These are phyloP conservation scores for Lycaena phlaeas DNA, from an alignment of 2,888 invertebrate genomes.

Conservation along the genomic window DNA sequence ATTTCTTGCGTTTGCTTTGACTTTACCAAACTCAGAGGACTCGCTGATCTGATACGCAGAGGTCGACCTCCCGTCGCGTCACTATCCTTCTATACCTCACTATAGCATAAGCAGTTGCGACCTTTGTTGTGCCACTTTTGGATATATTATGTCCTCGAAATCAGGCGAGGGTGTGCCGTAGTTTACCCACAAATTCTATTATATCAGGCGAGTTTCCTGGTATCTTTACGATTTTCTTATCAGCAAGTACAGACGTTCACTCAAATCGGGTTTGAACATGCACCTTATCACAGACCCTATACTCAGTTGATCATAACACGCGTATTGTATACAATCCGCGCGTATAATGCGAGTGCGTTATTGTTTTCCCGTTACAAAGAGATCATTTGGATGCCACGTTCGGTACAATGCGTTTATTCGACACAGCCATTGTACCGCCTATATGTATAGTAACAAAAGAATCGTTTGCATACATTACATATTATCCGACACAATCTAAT, in stretches of 20 bases:
- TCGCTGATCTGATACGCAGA: not conserved
- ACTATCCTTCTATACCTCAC: too few relatives aligned
- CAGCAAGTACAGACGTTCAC: too few relatives aligned
- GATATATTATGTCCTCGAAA: too few relatives aligned
- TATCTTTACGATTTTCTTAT: too few relatives aligned
- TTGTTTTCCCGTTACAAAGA: slow-evolving; percentile 56
- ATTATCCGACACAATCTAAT: slow-evolving; percentile 40
- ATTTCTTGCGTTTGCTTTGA: not conserved
- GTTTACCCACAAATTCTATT: too few relatives aligned
- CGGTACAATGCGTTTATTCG: slow-evolving; percentile 50
- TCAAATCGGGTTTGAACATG: too few relatives aligned
- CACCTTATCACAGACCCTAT: too few relatives aligned
- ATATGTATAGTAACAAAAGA: slow-evolving; percentile 35
- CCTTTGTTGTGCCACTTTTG: too few relatives aligned
- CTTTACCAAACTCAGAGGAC: not conserved
- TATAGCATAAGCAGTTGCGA: too few relatives aligned
- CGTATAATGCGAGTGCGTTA: slow-evolving; percentile 28
- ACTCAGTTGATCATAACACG: not conserved
- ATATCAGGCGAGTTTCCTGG: too few relatives aligned
- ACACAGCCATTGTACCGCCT: slow-evolving; percentile 53
- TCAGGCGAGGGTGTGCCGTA: too few relatives aligned
- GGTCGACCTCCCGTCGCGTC: not conserved
- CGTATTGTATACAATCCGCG: slow-evolving; percentile 5
- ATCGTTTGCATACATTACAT: slow-evolving; percentile 48
- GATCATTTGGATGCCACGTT: slow-evolving; percentile 49